Evolutionary conservation across 2,797 vertebrate species (phyloP), one percentile per base, ranked within the genome.

Genomic region (Sphenopsis melanotis): DNA sequence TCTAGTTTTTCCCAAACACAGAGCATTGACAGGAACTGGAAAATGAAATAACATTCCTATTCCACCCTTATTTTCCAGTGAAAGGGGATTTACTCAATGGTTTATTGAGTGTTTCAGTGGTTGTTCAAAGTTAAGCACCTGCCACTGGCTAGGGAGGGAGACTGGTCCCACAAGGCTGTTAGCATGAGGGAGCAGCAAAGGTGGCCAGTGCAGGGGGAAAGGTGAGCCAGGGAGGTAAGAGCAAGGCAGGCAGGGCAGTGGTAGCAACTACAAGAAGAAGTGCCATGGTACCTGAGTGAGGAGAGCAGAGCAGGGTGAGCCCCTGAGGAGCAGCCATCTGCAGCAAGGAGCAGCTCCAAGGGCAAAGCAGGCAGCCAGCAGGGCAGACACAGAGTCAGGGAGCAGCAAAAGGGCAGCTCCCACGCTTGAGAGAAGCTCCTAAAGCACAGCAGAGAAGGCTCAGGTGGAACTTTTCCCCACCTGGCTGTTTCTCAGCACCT

Each of bases 361-460:
- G 22, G 2, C 14, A 81, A 55, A 76, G 70, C 70, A 47, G 36
- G 15, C 37, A 81, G 12, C 3, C 41, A 64, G 42, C 60, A 77
- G 34, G 18, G 11, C 59, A 88, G 32, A 9, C 4, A 5, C 12
- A 10, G 27, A 0, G 0, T 9, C 29, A 23, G n/a, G 36, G 19
- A 4, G 22, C 30, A 57, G 34, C 15, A 59, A 83, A 29, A 27
- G 11, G 13, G 41, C 60, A 50, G 7, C 22, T 66, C 52, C 34
- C 10, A 0, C 13, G 6, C 56, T 53, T n/a, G 23, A 53, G 61
- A 8, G 20, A 47, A 78, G 34, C 53, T 82, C 55, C 55, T 39
- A 15, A 65, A 12, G 37, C 50, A 76, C 30, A 69, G 32, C 83
- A 90, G 30, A 83, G 42, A 46, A 17, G 5, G 20, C 36, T 27